These are phyloP conservation scores for Pogonocichla stellata DNA, from an alignment of 2,113 vertebrate species.

Conservation along the genomic window DNA sequence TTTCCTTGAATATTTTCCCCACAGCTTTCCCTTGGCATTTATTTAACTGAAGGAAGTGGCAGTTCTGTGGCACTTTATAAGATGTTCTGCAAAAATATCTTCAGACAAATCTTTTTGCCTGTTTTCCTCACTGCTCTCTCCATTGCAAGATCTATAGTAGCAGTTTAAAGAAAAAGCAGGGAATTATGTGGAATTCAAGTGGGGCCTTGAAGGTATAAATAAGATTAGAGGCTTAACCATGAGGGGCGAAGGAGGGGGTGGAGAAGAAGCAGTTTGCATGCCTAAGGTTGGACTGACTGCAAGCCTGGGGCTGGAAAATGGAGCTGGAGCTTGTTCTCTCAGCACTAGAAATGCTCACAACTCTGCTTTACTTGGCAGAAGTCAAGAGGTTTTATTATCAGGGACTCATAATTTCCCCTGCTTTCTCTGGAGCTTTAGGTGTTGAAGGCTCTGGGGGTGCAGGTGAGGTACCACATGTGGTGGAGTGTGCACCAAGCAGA, in stretches of 20 bases:
- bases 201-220: neutral
- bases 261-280: neutral
- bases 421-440: neutral
- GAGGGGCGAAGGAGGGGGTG: neutral
- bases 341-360: neutral
- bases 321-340: neutral
- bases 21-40: neutral
- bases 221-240: conserved; percentile 33
- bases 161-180: neutral
- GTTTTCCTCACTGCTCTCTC: neutral
- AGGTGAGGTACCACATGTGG: neutral
- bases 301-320: neutral
- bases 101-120: neutral
- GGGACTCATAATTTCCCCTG: neutral
- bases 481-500: neutral
- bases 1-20: neutral
- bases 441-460: neutral
- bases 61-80: neutral
- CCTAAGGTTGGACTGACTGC: neutral
- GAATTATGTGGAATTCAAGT: neutral
- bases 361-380: neutral
- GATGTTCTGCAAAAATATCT: neutral
- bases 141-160: neutral
- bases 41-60: neutral
- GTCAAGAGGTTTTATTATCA: neutral